Percentiles rank a stretch among this genome's conserved stretches.
Conservation (phyloP, 2,888 invertebrate species). For the Ptilodon capucinus region DNA sequence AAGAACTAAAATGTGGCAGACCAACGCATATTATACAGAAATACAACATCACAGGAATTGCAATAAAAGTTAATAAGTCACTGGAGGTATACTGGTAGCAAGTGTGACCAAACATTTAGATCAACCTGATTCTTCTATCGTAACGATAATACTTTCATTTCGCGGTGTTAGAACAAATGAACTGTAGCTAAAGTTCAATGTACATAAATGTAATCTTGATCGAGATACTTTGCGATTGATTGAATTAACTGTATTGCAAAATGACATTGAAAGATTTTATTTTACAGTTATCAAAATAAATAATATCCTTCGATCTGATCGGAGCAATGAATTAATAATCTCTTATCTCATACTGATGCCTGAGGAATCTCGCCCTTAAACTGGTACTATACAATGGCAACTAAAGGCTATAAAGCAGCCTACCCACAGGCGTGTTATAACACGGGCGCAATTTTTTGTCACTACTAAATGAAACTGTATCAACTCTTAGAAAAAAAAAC, state of each 20-base stretch:
- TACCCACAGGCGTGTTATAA: too few relatives aligned
- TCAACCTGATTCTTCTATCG: not conserved
- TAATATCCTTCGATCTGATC: not conserved
- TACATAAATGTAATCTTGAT: not conserved
- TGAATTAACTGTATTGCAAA: not conserved
- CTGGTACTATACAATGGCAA: not conserved
- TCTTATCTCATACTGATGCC: not conserved
- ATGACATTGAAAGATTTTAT: not conserved
- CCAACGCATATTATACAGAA: conserved; percentile 8
- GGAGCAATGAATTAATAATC: not conserved
- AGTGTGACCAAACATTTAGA: not conserved
- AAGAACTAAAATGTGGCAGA: not conserved
- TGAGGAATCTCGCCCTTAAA: not conserved
- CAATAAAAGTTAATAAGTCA: not conserved
- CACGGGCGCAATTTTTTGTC: too few relatives aligned
- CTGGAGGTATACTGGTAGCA: not conserved
- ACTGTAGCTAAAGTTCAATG: not conserved
- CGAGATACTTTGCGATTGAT: not conserved
- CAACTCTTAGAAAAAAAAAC: too few relatives aligned
- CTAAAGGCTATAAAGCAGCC: not conserved
- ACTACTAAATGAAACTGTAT: too few relatives aligned
- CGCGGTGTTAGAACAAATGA: not conserved
- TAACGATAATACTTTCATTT: not conserved
- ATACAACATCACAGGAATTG: conserved; percentile 13
- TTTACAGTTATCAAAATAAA: not conserved